Base-by-base conservation (phyloP, 2,113 vertebrate species). In the Pyrgilauda ruficollis region DNA sequence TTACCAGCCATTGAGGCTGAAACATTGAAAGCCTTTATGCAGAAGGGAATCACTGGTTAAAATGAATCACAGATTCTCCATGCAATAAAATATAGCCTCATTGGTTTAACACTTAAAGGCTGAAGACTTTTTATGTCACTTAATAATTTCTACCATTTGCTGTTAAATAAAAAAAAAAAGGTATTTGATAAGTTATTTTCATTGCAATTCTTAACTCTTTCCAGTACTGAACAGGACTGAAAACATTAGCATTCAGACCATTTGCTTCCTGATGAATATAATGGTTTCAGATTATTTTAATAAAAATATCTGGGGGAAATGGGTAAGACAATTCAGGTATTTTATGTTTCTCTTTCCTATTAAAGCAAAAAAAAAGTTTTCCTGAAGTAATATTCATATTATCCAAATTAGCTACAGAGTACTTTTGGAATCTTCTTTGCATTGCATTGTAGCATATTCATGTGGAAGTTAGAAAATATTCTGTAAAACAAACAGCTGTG, bases 301-400 rank as follows among this genome's bases (percentile, higher is more conserved):
- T 92, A 83, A 89, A 96, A 94, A 85, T 84, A 22, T 41, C 52
- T 88, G 89, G 78, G 72, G 64, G 75, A 94, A 96, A 92, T 81
- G 41, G 85, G 93, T 89, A 77, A 87, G 90, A 77, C 90, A 96
- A 90, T 96, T 96, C 94, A 95, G 91, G 64, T 93, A 56, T 87
- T 97, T 96, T 94, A 92, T 64, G 8, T 95, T 93, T 16, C 73
- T 97, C 90, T 96, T 97, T 98, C 95, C 92, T 97, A 76, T 97
- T 96, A 95, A 97, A 96, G 90, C 90, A 94, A 96, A 96, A 94
- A 70, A 87, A 95, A 89, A 88, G 43, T 97, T 97, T 97, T 95
- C 79, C 79, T 96, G 82, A 97, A 97, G 97, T 96, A 97, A 96
- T 74, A 92, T 91, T 95, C 91, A 84, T 91, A 90, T 97, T 97